Percentiles rank a stretch among this genome's conserved stretches.
Conservation (phyloP, 1,140 invertebrate species). For the Coelopa frigida region DNA sequence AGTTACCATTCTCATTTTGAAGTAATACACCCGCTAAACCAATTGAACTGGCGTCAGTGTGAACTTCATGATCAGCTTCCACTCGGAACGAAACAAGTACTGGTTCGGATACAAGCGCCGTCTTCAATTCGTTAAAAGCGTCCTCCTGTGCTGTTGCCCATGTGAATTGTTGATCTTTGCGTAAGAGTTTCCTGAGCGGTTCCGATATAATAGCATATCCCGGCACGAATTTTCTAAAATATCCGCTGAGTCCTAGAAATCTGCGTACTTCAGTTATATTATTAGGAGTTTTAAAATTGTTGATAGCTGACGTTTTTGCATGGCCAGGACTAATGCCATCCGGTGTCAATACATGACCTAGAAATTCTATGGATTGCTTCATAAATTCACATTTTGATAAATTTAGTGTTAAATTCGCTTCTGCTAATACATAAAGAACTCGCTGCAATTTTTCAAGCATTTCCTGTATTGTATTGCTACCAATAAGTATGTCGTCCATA, state of each 20-base stretch:
- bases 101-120: slow-evolving; percentile 17
- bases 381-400: slow-evolving; percentile 44
- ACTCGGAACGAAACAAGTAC: slow-evolving; percentile 1
- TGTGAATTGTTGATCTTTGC: slow-evolving; percentile 20
- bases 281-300: slow-evolving; percentile 7
- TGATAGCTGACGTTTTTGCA: slow-evolving; percentile 17
- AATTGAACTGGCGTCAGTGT: slow-evolving; percentile 30
- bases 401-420: slow-evolving; percentile 43
- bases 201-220: slow-evolving; percentile 23
- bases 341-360: slow-evolving; percentile 10
- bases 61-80: slow-evolving; percentile 19
- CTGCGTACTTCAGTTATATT: slow-evolving; percentile 6
- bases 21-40: slow-evolving; percentile 27
- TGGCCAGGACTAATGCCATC: slow-evolving; percentile 13
- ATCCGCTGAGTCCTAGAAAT: slow-evolving; percentile 20
- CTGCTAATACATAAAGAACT: not conserved
- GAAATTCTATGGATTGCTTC: slow-evolving; percentile 14
- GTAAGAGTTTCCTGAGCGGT: slow-evolving; percentile 5
- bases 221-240: slow-evolving; percentile 24
- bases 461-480: not conserved
- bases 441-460: slow-evolving; percentile 1
- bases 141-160: slow-evolving; percentile 23
- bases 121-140: slow-evolving; percentile 29
- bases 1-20: slow-evolving; percentile 15
- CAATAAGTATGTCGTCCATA: slow-evolving; percentile 15